Evolutionary conservation across 2,113 vertebrate species (phyloP), one percentile per base, ranked within the genome.

Genomic region (Baryphthengus martii): DNA sequence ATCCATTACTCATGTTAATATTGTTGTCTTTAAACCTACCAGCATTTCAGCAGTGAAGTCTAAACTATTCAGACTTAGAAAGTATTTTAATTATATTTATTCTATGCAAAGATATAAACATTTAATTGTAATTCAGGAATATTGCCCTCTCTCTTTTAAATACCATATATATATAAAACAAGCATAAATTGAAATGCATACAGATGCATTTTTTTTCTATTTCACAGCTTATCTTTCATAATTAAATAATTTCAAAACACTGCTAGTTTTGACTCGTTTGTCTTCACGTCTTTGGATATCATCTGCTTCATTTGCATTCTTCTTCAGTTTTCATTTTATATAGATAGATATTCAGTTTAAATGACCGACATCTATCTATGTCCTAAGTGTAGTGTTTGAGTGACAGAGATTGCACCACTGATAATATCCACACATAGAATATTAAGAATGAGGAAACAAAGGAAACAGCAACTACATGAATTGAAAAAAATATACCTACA

Each of bases 1-100:
- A 97, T 96, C 86, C 80, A 95, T 91, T 95, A 63, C 23, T 6
- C 68, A 52, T 73, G 88, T 94, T 91, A 96, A 95, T 96, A 85
- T 49, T 94, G 71, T 53, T 88, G 87, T 26, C 78, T 90, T 86
- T 52, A 96, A 95, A 94, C 65, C 74, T 96, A 75, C 44, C 72
- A 74, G 26, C 11, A 86, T 92, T 91, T 95, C 75, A 92, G 47
- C 50, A 93, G 61, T 26, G 39, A 56, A 90, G 17, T 63, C 62
- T 96, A 97, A 97, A 91, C 89, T 73, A 95, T 94, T 39, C 50
- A 90, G 68, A 72, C 49, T 86, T 52, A 68, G n/a, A 31, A 96
- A 58, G 74, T 73, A 93, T 88, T 96, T 97, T 94, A 93, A 73
- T 94, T 88, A 53, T 25, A 85, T 74, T 77, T 86, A 89, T 75